Percentiles rank a stretch among this genome's conserved stretches.
phyloP scores from a whole-genome alignment of 2,888 invertebrate species.

The Zeuzera pyrina region DNA sequence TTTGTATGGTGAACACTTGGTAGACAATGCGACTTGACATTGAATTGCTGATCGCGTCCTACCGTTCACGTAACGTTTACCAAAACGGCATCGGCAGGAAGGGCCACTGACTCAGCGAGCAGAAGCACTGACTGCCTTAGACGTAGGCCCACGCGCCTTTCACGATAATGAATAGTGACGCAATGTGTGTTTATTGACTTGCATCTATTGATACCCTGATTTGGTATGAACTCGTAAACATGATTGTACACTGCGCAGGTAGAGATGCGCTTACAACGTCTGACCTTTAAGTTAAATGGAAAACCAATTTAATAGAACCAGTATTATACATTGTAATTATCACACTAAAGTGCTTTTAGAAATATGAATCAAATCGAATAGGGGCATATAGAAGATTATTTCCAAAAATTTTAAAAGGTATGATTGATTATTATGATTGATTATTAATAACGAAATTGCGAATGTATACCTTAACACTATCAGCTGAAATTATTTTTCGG shows the following conservation, averaged over 20 bases:
- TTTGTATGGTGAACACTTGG: slow-evolving; percentile 9
- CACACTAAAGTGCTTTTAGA: too few relatives aligned
- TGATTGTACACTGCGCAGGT: too few relatives aligned
- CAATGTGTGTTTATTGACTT: slow-evolving; percentile 45
- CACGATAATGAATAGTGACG: slow-evolving; percentile 54
- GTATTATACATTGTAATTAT: too few relatives aligned
- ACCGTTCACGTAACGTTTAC: slow-evolving; percentile 55
- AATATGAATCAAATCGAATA: too few relatives aligned
- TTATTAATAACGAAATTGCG: too few relatives aligned
- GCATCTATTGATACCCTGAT: slow-evolving; percentile 25
- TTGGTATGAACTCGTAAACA: too few relatives aligned
- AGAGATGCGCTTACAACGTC: not conserved
- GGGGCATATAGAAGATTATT: too few relatives aligned
- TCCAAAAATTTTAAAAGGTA: too few relatives aligned
- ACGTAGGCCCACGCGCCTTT: slow-evolving; percentile 44
- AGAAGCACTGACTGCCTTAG: slow-evolving; percentile 28
- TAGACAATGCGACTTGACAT: slow-evolving; percentile 41
- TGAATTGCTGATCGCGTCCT: slow-evolving; percentile 48
- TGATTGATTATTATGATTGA: too few relatives aligned
- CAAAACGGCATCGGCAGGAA: slow-evolving; percentile 58
- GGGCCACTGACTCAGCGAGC: slow-evolving; percentile 60
- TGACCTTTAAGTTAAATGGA: not conserved
- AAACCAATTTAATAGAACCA: too few relatives aligned
- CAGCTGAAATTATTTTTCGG: too few relatives aligned
- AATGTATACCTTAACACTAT: too few relatives aligned